Percentiles rank a stretch among this genome's conserved stretches.
phyloP scores from a whole-genome alignment of 2,797 vertebrate species.

The Macroramphosus scolopax region DNA sequence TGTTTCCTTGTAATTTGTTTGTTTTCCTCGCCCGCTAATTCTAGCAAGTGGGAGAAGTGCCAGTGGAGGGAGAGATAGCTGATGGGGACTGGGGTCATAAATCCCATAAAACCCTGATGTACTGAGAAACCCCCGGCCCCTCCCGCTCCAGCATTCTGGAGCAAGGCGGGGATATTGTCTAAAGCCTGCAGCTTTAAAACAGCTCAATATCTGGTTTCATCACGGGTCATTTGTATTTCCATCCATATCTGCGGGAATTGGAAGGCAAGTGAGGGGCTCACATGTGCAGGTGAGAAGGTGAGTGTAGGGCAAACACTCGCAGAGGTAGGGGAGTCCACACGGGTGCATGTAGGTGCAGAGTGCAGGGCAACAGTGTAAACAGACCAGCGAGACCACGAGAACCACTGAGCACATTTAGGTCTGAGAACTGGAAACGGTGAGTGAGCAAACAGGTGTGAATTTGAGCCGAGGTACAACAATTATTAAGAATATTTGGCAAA shows the following conservation, averaged over 20 bases:
- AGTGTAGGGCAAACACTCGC: conserved; percentile 60
- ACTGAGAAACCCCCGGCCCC: conserved; percentile 56
- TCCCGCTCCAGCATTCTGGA: conserved; percentile 41
- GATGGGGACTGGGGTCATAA: conserved; percentile 65
- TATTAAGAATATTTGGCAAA: conserved; percentile 57
- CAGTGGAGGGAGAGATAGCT: conserved; percentile 55
- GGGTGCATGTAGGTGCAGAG: conserved; percentile 40
- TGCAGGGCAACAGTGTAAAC: conserved; percentile 42
- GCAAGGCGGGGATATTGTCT: conserved; percentile 65
- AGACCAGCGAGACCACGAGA: conserved; percentile 37
- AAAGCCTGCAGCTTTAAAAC: conserved; percentile 73
- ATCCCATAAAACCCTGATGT: conserved; percentile 71
- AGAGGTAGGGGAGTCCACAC: conserved; percentile 51
- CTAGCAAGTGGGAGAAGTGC: conserved; percentile 66
- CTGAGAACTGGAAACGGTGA: conserved; percentile 39
- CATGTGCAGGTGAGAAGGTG: conserved; percentile 55
- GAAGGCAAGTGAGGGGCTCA: conserved; percentile 54
- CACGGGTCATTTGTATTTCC: conserved; percentile 75
- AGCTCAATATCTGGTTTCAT: conserved; percentile 75
- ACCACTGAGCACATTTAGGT: conserved; percentile 24
- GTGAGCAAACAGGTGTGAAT: conserved; percentile 42
- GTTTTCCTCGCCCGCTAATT: conserved; percentile 74
- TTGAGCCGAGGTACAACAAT: conserved; percentile 40
- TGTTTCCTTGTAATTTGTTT: conserved; percentile 77
- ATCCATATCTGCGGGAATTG: conserved; percentile 77